These are phyloP conservation scores for Chymomyza procnemis DNA, from an alignment of 2,888 invertebrate species.

Conservation along the genomic window DNA sequence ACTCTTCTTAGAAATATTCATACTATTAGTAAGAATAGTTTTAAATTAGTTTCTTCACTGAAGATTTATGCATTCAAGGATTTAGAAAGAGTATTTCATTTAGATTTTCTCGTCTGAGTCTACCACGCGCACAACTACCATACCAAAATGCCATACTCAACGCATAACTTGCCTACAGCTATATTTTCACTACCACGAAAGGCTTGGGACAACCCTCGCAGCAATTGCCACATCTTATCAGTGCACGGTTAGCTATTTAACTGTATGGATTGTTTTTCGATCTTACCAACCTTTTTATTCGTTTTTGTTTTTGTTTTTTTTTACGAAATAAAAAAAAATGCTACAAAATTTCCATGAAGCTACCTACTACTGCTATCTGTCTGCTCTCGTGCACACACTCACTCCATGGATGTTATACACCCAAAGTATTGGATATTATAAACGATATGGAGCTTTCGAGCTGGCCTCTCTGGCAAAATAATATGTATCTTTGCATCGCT, in stretches of 20 bases:
- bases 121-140: too few species aligned
- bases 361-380: background rate
- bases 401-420: background rate
- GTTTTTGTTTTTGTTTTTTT: background rate
- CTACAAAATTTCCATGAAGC: background rate
- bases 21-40: too few species aligned
- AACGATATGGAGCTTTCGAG: background rate
- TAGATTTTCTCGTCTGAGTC: too few species aligned
- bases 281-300: background rate
- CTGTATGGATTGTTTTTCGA: background rate
- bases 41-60: too few species aligned
- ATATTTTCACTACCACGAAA: too few species aligned
- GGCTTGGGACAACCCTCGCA: too few species aligned
- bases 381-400: background rate
- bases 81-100: too few species aligned
- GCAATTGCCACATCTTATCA: background rate
- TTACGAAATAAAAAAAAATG: too few species aligned
- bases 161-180: too few species aligned
- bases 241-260: background rate
- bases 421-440: background rate
- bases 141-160: too few species aligned
- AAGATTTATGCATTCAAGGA: too few species aligned
- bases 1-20: too few species aligned
- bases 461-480: background rate
- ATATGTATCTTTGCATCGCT: slow-evolving; percentile 26